Evolutionary conservation across 2,113 vertebrate species (phyloP).

Genomic region (Micronycteris hirsuta): DNA sequence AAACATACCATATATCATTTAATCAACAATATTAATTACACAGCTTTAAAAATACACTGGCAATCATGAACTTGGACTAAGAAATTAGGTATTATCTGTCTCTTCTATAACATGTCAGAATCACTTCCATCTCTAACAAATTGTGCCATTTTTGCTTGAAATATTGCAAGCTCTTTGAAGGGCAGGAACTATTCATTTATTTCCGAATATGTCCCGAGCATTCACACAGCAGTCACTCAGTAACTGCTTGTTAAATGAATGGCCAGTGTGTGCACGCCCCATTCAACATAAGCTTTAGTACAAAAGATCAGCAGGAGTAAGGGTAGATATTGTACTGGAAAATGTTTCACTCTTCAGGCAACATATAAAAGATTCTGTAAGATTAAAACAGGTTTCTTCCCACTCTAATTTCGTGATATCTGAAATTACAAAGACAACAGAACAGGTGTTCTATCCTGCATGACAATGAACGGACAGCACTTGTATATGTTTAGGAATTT

Average conservation of each 20-base stretch:
- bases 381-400: background rate
- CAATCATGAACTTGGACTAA: conserved; percentile 8
- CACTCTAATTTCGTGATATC: background rate
- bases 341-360: background rate
- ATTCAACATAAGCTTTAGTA: background rate
- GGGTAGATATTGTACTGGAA: background rate
- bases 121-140: background rate
- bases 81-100: conserved; percentile 8
- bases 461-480: background rate
- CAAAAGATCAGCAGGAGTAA: background rate
- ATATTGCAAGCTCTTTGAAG: background rate
- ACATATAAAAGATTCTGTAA: background rate
- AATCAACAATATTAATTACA: background rate
- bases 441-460: background rate
- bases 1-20: background rate
- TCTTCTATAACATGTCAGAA: background rate
- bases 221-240: background rate
- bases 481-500: background rate
- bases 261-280: background rate
- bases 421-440: background rate
- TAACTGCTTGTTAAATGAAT: background rate
- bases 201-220: background rate
- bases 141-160: background rate
- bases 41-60: background rate
- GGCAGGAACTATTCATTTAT: background rate